Evolutionary conservation across 2,113 vertebrate species (phyloP).

Genomic region (Peromyscus polionotus): DNA sequence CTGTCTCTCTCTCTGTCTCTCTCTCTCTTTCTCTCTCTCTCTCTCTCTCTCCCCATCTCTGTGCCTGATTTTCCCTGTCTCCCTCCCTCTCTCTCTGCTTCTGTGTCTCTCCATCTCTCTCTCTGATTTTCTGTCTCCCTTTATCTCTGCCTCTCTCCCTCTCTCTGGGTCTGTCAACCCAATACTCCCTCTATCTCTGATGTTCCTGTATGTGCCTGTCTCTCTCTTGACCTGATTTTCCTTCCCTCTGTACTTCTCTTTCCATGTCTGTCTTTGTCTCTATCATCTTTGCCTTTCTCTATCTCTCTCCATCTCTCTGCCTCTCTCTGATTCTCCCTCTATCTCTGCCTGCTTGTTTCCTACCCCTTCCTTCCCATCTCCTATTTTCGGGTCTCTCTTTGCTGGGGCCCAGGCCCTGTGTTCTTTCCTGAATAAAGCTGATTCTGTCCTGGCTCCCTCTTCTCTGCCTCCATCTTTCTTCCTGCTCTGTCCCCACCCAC

Average conservation of each 20-base stretch:
- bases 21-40: rapidly evolving
- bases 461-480: constrained; percentile 35
- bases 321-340: too few relatives aligned
- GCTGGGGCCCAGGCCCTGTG: not conserved
- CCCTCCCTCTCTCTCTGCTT: not conserved
- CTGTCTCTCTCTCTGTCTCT: rapidly evolving
- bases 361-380: too few relatives aligned
- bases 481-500: not conserved
- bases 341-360: rapidly evolving
- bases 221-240: too few relatives aligned
- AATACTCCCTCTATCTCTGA: not conserved
- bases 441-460: constrained; percentile 59
- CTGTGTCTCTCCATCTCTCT: too few relatives aligned
- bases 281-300: not conserved
- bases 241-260: rapidly evolving
- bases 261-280: not conserved
- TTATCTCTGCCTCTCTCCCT: not conserved
- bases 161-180: not conserved
- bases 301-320: not conserved
- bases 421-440: constrained; percentile 68
- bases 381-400: not conserved
- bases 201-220: not conserved
- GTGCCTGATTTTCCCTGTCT: too few relatives aligned
- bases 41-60: too few relatives aligned
- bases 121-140: not conserved